Percentiles rank a stretch among this genome's conserved stretches.
Evolutionary conservation across 1,140 invertebrate species (phyloP).

Genomic region (Dinoponera quadriceps): DNA sequence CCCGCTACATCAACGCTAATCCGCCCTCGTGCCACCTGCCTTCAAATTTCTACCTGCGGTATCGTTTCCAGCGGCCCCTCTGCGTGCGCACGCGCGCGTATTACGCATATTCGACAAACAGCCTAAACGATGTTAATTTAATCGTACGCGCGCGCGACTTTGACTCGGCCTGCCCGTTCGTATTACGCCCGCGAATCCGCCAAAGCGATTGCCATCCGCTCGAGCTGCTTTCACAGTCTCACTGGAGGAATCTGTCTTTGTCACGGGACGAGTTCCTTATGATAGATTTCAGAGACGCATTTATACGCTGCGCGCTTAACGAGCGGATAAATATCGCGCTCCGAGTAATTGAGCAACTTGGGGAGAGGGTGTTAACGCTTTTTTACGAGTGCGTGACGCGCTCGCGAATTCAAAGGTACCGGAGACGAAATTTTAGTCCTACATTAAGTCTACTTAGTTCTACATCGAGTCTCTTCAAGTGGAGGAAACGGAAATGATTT

Average conservation of each 20-base stretch:
- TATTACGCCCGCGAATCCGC: slow-evolving; percentile 40
- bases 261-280: background rate
- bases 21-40: slow-evolving; percentile 49
- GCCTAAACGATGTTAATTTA: slow-evolving; percentile 63
- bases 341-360: background rate
- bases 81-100: slow-evolving; percentile 5
- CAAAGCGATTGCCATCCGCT: slow-evolving; percentile 44
- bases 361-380: background rate
- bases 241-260: slow-evolving; percentile 34
- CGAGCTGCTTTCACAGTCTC: slow-evolving; percentile 47
- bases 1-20: slow-evolving; percentile 44
- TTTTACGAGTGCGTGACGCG: no score
- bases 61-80: slow-evolving; percentile 56
- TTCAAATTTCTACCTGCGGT: slow-evolving; percentile 51
- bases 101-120: slow-evolving; percentile 56
- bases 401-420: background rate
- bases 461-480: no score
- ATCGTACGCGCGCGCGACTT: slow-evolving; percentile 61
- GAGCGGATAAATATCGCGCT: background rate
- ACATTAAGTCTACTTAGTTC: no score
- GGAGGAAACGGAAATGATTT: no score
- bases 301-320: background rate
- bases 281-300: slow-evolving; percentile 12
- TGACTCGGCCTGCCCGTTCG: slow-evolving; percentile 42
- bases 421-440: no score